Evolutionary conservation across 2,888 invertebrate genomes (phyloP).

Genomic region (Hemistola chrysoprasaria): DNA sequence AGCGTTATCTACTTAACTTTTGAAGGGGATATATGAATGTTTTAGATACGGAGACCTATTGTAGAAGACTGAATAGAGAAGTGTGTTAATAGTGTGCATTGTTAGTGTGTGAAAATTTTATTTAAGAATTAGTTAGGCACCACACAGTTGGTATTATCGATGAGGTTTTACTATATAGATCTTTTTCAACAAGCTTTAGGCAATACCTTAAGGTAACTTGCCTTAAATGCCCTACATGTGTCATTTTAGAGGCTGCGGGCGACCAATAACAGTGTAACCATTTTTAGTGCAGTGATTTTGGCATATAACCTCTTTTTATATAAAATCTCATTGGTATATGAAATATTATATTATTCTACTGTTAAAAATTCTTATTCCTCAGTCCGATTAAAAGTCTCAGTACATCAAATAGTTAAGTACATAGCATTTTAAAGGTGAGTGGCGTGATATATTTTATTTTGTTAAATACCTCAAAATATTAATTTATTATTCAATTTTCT

Average conservation of each 20-base stretch:
- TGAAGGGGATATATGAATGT: neutral
- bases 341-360: too few relatives aligned
- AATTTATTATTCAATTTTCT: slow-evolving; percentile 23
- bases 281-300: too few relatives aligned
- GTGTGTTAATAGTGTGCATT: slow-evolving; percentile 42
- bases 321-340: too few relatives aligned
- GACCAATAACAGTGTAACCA: too few relatives aligned
- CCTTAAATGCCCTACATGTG: too few relatives aligned
- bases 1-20: slow-evolving; percentile 2
- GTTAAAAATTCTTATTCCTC: neutral
- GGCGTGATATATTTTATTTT: slow-evolving; percentile 15
- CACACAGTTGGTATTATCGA: too few relatives aligned
- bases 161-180: too few relatives aligned
- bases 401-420: slow-evolving; percentile 21
- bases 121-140: slow-evolving; percentile 46
- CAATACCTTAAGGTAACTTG: too few relatives aligned
- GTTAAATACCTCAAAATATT: slow-evolving; percentile 22
- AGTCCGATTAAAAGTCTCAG: slow-evolving; percentile 16
- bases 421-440: slow-evolving; percentile 9
- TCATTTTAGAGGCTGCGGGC: too few relatives aligned
- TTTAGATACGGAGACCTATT: slow-evolving; percentile 39
- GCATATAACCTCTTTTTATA: too few relatives aligned
- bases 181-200: too few relatives aligned
- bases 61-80: slow-evolving; percentile 67
- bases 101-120: slow-evolving; percentile 42